Percentiles rank a stretch among this genome's conserved stretches.
Evolutionary conservation across 2,797 vertebrate genomes (phyloP).

Genomic region (Coluber constrictor): DNA sequence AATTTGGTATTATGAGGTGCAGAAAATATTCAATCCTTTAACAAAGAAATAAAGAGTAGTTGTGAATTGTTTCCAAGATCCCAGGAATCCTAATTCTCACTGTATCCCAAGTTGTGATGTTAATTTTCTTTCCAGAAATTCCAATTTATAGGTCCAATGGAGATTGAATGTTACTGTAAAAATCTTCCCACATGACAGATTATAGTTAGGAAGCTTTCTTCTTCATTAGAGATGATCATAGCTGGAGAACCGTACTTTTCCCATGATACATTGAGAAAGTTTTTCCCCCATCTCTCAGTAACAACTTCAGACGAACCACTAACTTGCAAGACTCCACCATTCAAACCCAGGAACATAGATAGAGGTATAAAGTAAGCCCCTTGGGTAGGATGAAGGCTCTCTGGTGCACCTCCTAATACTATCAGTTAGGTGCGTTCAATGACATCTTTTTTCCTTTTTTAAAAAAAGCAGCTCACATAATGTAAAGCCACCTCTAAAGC

Average conservation of each 20-base stretch:
- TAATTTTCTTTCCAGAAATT: not conserved
- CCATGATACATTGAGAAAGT: not conserved
- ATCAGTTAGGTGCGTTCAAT: not conserved
- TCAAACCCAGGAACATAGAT: not conserved
- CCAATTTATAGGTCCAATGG: not conserved
- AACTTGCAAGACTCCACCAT: not conserved
- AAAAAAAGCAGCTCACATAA: not conserved
- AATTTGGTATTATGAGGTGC: not conserved
- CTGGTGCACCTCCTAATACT: not conserved
- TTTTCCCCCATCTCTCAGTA: not conserved
- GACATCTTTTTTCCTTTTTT: not conserved
- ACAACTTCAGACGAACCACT: not conserved
- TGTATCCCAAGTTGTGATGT: not conserved
- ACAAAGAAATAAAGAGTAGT: not conserved
- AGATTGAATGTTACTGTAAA: not conserved
- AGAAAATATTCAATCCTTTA: not conserved
- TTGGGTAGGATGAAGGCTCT: not conserved
- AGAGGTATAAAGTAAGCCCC: rapidly evolving
- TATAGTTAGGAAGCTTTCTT: not conserved
- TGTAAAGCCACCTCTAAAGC: not conserved
- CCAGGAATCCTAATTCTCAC: not conserved
- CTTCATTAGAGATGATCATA: not conserved
- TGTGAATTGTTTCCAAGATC: not conserved
- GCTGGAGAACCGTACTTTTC: not conserved
- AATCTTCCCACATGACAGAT: not conserved